A percentile compares a stretch with the other conserved stretches of the same genome.
Conservation (phyloP, 1,140 invertebrate genomes). For the Neodiprion lecontei region DNA sequence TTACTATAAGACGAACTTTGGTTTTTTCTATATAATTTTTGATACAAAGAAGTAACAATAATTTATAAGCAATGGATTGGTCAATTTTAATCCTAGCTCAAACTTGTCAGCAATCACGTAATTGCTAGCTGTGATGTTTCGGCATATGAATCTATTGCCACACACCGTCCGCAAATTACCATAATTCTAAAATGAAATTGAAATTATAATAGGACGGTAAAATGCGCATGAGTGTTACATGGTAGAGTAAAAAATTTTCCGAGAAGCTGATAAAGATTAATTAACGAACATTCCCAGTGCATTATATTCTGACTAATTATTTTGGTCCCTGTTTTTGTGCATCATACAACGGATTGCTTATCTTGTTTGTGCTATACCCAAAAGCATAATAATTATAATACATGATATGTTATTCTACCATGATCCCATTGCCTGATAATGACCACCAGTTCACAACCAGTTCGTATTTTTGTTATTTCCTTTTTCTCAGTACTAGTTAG, state of each 20-base stretch:
- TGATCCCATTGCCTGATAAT: not conserved
- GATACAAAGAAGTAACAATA: no score
- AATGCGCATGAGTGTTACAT: no score
- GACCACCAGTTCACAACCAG: not conserved
- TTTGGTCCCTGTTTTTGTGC: not conserved
- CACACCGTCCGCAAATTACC: no score
- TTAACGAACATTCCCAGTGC: not conserved
- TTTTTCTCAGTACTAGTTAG: slow-evolving; percentile 30
- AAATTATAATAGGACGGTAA: no score
- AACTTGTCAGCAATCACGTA: no score
- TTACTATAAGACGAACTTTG: no score
- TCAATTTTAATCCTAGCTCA: no score
- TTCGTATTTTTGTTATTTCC: slow-evolving; percentile 12
- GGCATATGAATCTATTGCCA: no score
- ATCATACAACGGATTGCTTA: not conserved
- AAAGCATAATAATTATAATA: not conserved
- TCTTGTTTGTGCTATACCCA: not conserved
- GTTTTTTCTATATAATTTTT: no score
- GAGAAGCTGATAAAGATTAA: not conserved
- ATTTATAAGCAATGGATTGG: no score
- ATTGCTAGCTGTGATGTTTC: no score
- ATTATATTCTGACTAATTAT: not conserved
- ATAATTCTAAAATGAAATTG: no score
- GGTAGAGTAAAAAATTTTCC: not conserved
- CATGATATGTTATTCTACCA: not conserved